Evolutionary conservation across 2,888 invertebrate genomes (phyloP), one percentile per base, ranked within the genome.

Genomic region (Odontocerum albicorne): DNA sequence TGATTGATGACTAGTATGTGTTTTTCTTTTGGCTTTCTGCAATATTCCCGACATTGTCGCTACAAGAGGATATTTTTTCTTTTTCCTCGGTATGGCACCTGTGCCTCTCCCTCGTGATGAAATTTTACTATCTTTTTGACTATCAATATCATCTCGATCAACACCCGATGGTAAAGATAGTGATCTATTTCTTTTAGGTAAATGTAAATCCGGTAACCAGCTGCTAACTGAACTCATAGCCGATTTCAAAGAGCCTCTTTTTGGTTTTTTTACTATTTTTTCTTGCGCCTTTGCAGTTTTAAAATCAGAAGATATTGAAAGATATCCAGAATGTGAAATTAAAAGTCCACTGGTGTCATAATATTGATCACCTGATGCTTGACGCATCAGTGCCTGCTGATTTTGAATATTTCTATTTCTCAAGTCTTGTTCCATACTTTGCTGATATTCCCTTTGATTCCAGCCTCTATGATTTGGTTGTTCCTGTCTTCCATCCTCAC

Each of bases 1-100:
- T 0, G 88, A 88, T 64, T 86, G 85, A 62, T 80, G 76, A 62
- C 79, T 76, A 21, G 77, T 72, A 66, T 77, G 77, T 21, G 82
- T 80, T 70, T 84, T 85, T 64, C 87, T 72, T 68, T 90, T 88
- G 0, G 92, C 92, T 74, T 92, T 92, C 69, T 91, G 90, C 63
- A 93, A 74, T 59, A 93, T 83, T 16, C 90, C 91, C 1, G 90
- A 91, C 72, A 93, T 87, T 1, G 92, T 92, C 0, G 90, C 86
- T 0, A 91, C 90, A 47, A 93, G 76, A 3, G 87, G 85, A 63
- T 88, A 87, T 67, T 90, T 90, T 69, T 90, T 90, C 72, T 89
- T 90, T 66, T 87, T 85, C 64, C 78, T 68, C 62, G 77, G 77
- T 17, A 54, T 16, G 8, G 47, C 31, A 13, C 53, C 53, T 68